These are phyloP conservation scores for Eupelmus urozonus DNA, from an alignment of 2,888 invertebrate species.

Conservation along the genomic window DNA sequence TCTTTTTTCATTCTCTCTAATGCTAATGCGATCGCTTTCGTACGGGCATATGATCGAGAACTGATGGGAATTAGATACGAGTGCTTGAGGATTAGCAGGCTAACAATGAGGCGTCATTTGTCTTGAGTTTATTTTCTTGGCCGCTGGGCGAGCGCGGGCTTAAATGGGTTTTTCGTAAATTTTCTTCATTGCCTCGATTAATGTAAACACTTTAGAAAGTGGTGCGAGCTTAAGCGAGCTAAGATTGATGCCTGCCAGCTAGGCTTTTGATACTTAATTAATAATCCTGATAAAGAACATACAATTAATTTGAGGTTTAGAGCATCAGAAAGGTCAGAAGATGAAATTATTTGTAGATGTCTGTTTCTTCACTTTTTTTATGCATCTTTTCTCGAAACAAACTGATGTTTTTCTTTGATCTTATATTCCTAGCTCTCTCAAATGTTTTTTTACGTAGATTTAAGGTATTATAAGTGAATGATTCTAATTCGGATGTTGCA, in stretches of 20 bases:
- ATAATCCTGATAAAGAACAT: too few relatives aligned
- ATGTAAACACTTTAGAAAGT: constrained; percentile 9
- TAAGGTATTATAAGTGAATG: too few relatives aligned
- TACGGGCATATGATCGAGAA: neutral
- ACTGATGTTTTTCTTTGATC: too few relatives aligned
- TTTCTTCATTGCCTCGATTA: neutral
- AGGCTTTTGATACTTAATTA: neutral
- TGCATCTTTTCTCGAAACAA: too few relatives aligned
- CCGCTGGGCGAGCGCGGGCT: neutral
- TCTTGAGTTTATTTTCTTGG: neutral
- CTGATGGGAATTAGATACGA: constrained; percentile 21
- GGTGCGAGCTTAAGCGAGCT: neutral
- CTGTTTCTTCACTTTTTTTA: too few relatives aligned
- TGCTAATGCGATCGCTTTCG: neutral
- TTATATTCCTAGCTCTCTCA: too few relatives aligned
- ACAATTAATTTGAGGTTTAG: too few relatives aligned
- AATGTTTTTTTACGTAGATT: too few relatives aligned
- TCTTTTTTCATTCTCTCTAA: neutral
- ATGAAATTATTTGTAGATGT: too few relatives aligned
- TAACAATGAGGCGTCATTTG: constrained; percentile 25
- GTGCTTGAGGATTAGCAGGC: constrained; percentile 8
- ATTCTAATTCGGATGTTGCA: too few relatives aligned
- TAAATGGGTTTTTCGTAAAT: constrained; percentile 1
- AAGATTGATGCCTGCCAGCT: neutral
- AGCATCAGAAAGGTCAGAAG: too few relatives aligned